These are phyloP conservation scores for Erebia ligea DNA, from an alignment of 2,888 invertebrate species.

Conservation along the genomic window DNA sequence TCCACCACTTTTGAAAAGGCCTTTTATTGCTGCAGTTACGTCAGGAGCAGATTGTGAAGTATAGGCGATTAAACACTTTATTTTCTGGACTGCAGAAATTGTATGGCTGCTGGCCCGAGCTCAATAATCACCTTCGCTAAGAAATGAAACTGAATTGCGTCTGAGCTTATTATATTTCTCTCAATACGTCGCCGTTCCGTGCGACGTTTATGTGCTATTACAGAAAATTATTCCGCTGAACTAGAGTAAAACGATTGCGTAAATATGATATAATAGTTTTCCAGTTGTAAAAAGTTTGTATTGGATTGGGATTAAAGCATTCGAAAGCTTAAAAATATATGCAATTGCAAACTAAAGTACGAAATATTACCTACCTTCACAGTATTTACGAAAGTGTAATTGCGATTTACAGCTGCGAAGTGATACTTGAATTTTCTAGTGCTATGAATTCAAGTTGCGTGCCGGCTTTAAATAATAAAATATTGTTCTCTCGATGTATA, in stretches of 20 bases:
- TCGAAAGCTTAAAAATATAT: conserved; percentile 36
- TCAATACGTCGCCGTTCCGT: conserved; percentile 59
- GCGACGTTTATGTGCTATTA: conserved; percentile 59
- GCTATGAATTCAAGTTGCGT: conserved; percentile 22
- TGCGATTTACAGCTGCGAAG: conserved; percentile 34
- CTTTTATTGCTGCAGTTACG: conserved; percentile 54
- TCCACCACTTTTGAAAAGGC: conserved; percentile 49
- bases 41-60: conserved; percentile 69
- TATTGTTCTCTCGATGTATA: conserved; percentile 14
- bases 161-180: conserved; percentile 64
- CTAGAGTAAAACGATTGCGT: conserved; percentile 42
- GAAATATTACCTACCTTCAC: conserved; percentile 34
- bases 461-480: conserved; percentile 11
- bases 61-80: conserved; percentile 65
- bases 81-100: conserved; percentile 56
- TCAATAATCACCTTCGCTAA: conserved; percentile 58
- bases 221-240: conserved; percentile 53
- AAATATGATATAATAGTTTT: conserved; percentile 44
- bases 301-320: conserved; percentile 34
- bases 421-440: conserved; percentile 26
- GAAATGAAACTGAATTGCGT: conserved; percentile 61
- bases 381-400: conserved; percentile 32
- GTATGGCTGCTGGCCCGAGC: conserved; percentile 47
- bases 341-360: conserved; percentile 30
- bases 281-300: conserved; percentile 40